phyloP scores from a whole-genome alignment of 2,888 invertebrate genomes.

The Sussaba pulchella region DNA sequence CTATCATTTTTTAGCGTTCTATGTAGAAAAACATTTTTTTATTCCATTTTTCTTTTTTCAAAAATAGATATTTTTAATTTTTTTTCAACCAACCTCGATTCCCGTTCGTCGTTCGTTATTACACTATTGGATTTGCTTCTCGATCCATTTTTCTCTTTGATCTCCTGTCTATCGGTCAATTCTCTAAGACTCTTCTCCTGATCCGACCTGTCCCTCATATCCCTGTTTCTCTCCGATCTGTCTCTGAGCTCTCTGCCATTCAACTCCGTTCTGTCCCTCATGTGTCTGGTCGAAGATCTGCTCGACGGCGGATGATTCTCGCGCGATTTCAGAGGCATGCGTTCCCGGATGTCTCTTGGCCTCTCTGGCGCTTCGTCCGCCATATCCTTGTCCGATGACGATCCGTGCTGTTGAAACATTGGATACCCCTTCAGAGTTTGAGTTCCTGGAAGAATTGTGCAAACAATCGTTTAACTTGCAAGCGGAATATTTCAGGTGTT shows the following conservation, averaged over 20 bases:
- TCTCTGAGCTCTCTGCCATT: conserved; percentile 73
- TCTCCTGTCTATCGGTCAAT: conserved; percentile 74
- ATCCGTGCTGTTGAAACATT: conserved; percentile 82
- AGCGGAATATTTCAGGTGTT: no score
- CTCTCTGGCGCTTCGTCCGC: conserved; percentile 80
- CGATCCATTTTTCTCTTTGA: conserved; percentile 75
- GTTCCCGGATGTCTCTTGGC: conserved; percentile 77
- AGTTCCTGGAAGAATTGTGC: conserved; percentile 74
- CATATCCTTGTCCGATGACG: conserved; percentile 83
- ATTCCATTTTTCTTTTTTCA: no score
- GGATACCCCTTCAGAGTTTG: conserved; percentile 83
- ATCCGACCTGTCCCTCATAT: conserved; percentile 76
- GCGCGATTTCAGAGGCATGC: conserved; percentile 81
- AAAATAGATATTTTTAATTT: conserved; percentile 24
- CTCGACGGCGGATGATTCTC: conserved; percentile 82
- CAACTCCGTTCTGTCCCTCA: conserved; percentile 77
- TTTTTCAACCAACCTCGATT: conserved; percentile 74
- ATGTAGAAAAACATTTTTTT: neutral
- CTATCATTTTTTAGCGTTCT: conserved; percentile 79
- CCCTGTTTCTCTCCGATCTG: conserved; percentile 70
- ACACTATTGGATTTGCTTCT: conserved; percentile 75
- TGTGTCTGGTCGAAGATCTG: conserved; percentile 78
- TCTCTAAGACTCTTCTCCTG: conserved; percentile 76
- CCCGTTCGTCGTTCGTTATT: conserved; percentile 78
- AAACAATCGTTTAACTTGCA: neutral